Conservation (phyloP, 2,888 invertebrate genomes). For the Oscheius sp. region DNA sequence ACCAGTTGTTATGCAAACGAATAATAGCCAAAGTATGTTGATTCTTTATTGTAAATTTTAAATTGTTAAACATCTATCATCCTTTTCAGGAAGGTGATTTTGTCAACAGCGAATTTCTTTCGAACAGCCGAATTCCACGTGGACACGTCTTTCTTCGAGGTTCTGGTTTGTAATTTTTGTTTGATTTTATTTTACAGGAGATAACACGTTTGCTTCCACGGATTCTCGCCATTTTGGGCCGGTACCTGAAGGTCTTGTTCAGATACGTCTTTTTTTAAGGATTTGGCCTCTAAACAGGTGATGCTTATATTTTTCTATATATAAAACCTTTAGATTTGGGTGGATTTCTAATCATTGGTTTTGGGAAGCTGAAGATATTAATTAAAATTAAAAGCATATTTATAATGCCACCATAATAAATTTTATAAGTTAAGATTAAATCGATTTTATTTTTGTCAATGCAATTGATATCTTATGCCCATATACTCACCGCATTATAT, state of each 20-base stretch:
- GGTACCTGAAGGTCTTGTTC: conserved; percentile 67
- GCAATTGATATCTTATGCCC: background rate
- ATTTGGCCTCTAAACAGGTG: conserved; percentile 64
- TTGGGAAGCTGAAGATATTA: conserved; percentile 42
- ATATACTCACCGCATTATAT: background rate
- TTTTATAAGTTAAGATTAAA: background rate
- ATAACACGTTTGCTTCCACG: conserved; percentile 59
- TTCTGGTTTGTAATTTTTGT: background rate
- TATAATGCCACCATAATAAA: too few species aligned
- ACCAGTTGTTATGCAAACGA: conserved; percentile 59
- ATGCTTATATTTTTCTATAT: background rate
- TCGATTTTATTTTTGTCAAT: too few species aligned
- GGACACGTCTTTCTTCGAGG: conserved; percentile 64
- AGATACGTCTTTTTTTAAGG: conserved; percentile 59
- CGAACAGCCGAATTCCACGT: conserved; percentile 56
- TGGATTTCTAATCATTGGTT: conserved; percentile 54
- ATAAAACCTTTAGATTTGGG: conserved; percentile 37
- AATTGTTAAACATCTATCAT: background rate
- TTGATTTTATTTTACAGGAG: conserved; percentile 48
- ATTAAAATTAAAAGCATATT: background rate
- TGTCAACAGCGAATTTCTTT: conserved; percentile 43
- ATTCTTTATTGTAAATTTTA: background rate
- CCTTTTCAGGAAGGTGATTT: conserved; percentile 47
- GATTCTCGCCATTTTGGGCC: conserved; percentile 70
- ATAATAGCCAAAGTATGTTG: conserved; percentile 51